Evolutionary conservation across 2,113 vertebrate genomes (phyloP), one percentile per base, ranked within the genome.

Genomic region (Galeopterus variegatus): DNA sequence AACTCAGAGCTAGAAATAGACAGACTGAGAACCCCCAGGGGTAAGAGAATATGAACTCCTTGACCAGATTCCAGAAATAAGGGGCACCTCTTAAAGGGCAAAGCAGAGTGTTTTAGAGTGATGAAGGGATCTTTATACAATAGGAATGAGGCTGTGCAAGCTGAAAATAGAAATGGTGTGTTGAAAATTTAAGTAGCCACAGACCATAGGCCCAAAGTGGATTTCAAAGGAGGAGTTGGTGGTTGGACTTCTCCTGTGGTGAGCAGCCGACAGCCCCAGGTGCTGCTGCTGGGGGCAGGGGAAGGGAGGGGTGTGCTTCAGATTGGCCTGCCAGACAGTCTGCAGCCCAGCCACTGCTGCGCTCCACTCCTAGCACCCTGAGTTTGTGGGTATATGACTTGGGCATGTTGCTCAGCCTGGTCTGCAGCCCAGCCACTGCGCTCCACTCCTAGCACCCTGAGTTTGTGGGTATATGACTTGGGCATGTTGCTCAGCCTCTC

Each of bases 1-100:
- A 75, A 33, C 84, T 8, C 56, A 48, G 28, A 96, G 64, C 82
- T 80, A 62, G 76, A 97, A 93, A 94, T 93, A 96, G 96, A 36
- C 36, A 72, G 64, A 80, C 33, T 24, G 6, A 73, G 79, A 73
- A 41, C 64, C 79, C 58, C 72, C 0, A 0, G 54, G 41, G 65
- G 11, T 15, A 80, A 33, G 19, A 31, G 70, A 62, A 24, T 12
- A 31, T 92, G 94, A 92, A 91, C 65, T 89, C 45, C 54, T 96
- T 89, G 91, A 82, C 73, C 79, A 77, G 45, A 80, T 84, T 90
- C 58, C 56, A 90, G 79, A 96, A 95, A 92, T 84, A 72, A 79
- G 58, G 21, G 64, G 24, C 81, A 93, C 18, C 67, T 60, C 76
- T 92, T 79, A 65, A 87, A 92, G 83, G 64, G 11, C 48, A 93